These are phyloP conservation scores for Macrocentrus cingulum DNA, from an alignment of 1,140 invertebrate species.

Conservation along the genomic window DNA sequence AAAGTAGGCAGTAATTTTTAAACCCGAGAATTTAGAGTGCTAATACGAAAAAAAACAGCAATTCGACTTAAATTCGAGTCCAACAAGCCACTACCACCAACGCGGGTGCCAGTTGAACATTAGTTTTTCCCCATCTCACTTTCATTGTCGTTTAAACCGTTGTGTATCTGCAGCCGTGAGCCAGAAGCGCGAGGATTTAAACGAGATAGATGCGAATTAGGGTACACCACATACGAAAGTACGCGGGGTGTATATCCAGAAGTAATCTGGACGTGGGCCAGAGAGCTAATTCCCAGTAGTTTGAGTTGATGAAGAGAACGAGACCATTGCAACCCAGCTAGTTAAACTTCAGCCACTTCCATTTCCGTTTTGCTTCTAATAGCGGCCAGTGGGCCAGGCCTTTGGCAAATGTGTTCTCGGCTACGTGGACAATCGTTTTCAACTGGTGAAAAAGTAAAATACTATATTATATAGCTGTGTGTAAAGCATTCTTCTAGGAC, in stretches of 20 bases:
- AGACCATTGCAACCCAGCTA: conserved; percentile 38
- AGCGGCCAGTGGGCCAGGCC: no score
- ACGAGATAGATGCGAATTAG: conserved; percentile 22
- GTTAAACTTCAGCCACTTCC: conserved; percentile 47
- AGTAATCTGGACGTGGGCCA: conserved; percentile 49
- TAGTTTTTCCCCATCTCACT: not conserved
- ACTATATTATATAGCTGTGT: no score
- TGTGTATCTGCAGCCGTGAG: not conserved
- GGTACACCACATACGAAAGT: no score
- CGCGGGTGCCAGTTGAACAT: not conserved
- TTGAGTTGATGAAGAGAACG: conserved; percentile 48
- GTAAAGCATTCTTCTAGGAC: no score
- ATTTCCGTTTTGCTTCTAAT: conserved; percentile 34
- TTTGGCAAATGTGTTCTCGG: no score
- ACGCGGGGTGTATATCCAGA: conserved; percentile 10
- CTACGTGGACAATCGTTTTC: no score
- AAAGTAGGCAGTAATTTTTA: no score
- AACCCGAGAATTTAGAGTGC: no score
- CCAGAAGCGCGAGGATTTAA: conserved; percentile 11
- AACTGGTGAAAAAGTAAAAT: no score
- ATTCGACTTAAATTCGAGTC: no score
- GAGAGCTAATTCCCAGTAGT: conserved; percentile 46
- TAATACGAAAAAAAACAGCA: no score
- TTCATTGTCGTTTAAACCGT: conserved; percentile 10
- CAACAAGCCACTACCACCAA: no score